These are phyloP conservation scores for Trichoplusia ni DNA, from an alignment of 1,140 invertebrate species.

Conservation along the genomic window DNA sequence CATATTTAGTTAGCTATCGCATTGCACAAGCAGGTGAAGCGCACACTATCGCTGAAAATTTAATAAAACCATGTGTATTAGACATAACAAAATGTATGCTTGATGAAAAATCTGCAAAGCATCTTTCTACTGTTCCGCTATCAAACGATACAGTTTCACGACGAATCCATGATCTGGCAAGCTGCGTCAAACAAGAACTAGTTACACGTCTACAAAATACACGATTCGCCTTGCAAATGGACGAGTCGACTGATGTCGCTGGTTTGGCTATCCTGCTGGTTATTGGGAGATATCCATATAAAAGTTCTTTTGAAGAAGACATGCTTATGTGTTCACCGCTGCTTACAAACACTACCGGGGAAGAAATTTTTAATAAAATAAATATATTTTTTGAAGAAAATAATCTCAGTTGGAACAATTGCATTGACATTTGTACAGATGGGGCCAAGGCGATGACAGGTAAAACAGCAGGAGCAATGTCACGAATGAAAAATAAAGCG, in stretches of 20 bases:
- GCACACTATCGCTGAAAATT: conserved; percentile 27
- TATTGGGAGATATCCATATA: conserved; percentile 30
- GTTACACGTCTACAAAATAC: conserved; percentile 41
- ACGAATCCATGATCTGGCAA: conserved; percentile 40
- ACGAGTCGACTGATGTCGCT: conserved; percentile 15
- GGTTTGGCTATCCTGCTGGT: conserved; percentile 35
- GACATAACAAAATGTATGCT: conserved; percentile 37
- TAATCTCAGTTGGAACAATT: conserved; percentile 47
- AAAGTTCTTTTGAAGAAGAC: conserved; percentile 39
- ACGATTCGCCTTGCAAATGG: conserved; percentile 24
- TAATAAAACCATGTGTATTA: conserved; percentile 38
- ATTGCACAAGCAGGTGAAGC: conserved; percentile 39
- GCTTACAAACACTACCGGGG: conserved; percentile 48
- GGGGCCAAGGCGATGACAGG: too few relatives aligned
- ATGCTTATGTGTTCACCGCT: conserved; percentile 37
- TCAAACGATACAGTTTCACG: conserved; percentile 45
- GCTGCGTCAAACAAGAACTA: conserved; percentile 43
- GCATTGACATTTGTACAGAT: too few relatives aligned
- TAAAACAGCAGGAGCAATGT: too few relatives aligned
- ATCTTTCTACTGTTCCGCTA: conserved; percentile 40
- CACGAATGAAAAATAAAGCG: too few relatives aligned
- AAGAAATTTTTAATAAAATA: conserved; percentile 51
- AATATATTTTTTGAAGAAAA: conserved; percentile 50
- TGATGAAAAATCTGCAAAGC: conserved; percentile 42
- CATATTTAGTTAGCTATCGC: conserved; percentile 43